These are phyloP conservation scores for Anabacerthia variegaticeps DNA, from an alignment of 2,797 vertebrate species.

Conservation along the genomic window DNA sequence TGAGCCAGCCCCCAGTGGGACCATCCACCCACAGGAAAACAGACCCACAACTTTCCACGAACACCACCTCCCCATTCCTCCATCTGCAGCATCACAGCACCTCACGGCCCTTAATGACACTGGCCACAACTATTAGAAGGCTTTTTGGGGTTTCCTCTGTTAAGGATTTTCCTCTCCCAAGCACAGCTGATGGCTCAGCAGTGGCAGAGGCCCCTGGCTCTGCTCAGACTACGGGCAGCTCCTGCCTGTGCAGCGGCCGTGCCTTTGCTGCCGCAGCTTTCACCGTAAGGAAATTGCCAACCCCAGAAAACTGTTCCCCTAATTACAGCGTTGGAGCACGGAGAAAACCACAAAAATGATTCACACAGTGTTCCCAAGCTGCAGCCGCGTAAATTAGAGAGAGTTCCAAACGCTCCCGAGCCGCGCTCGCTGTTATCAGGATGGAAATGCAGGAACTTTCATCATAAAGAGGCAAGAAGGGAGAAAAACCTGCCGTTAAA, in stretches of 20 bases:
- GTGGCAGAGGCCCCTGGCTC: neutral
- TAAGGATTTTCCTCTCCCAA: neutral
- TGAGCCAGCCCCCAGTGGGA: neutral
- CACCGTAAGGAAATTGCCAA: constrained; percentile 12
- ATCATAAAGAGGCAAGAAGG: neutral
- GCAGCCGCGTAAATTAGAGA: constrained; percentile 45
- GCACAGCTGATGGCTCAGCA: neutral
- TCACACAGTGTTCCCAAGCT: constrained; percentile 51
- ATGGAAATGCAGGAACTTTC: constrained; percentile 38
- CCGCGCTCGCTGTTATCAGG: neutral
- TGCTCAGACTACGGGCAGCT: neutral
- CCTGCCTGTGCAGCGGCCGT: neutral
- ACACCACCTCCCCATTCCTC: neutral
- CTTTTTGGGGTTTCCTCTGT: neutral
- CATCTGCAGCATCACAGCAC: neutral
- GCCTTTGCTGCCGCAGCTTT: neutral
- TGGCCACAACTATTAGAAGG: neutral
- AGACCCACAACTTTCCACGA: neutral
- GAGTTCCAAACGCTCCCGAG: constrained; percentile 1
- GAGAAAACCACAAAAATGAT: constrained; percentile 57
- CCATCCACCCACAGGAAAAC: neutral
- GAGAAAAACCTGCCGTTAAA: neutral
- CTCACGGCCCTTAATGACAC: neutral
- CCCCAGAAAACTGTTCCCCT: constrained; percentile 48
- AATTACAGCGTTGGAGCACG: constrained; percentile 24